Base-by-base conservation (phyloP, 2,888 invertebrate species). In the Tenthredo notha region DNA sequence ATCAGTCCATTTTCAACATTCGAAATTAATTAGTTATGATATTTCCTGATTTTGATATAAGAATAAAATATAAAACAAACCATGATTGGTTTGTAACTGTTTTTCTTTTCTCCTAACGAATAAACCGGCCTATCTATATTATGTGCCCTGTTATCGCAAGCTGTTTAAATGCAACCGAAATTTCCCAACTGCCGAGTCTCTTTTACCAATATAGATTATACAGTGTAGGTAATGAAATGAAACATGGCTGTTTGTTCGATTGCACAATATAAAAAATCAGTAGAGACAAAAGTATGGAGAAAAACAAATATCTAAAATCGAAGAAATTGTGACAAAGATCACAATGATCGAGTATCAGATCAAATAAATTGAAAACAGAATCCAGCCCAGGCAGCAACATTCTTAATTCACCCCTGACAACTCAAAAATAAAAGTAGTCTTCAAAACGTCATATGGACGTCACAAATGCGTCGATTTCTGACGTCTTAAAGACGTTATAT, bases 101-200 rank as follows among this genome's bases (percentile, higher is more conserved):
- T n/a, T n/a, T 54, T n/a, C 1, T n/a, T n/a, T n/a, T 54, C 2
- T 18, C 7, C 6, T n/a, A 7, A 7, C 54, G 54, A 54, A n/a
- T 7, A 7, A n/a, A n/a, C 54, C n/a, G 54, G n/a, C 54, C 54
- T 54, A 54, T 54, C 54, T 54, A 54, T n/a, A 54, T n/a, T n/a
- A 54, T n/a, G 54, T 54, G 37, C 10, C 58, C 74, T 37, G 21
- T 84, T 72, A 84, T 65, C 74, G 37, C 58, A 54, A 70, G 65
- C 50, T 70, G 74, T 84, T 84, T 21, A 37, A 61, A 50, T 40
- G 40, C 21, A n/a, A 25, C 29, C 12, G n/a, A 37, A 40, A 40
- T 65, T 86, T 18, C 54, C 74, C 54, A 86, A 87, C 72, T 72
- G 80, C 25, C 92, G 21, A 50, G 33, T 78, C n/a, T 78, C n/a